A percentile compares a stretch with the other conserved stretches of the same genome.
phyloP scores from a whole-genome alignment of 2,113 vertebrate genomes.

The Apistogramma diplotaenia region DNA sequence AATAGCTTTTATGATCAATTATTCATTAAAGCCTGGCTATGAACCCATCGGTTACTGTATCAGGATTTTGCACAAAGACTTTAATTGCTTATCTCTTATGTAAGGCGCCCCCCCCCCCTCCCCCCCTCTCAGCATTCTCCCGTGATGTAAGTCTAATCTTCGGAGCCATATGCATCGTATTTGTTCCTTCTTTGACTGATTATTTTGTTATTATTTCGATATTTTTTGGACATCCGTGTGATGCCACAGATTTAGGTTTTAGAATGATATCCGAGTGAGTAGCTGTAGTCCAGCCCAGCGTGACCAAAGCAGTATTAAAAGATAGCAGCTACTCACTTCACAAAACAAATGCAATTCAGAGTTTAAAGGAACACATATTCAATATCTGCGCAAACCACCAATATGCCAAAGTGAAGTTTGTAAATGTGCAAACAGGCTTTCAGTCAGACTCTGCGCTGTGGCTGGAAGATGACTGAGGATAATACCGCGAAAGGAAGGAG shows the following conservation, averaged over 20 bases:
- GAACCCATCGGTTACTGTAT: slow-evolving; percentile 36
- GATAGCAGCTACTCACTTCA: background rate
- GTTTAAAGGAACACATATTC: background rate
- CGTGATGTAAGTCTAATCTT: slow-evolving; percentile 32
- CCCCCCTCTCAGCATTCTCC: slow-evolving; percentile 8
- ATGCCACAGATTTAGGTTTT: slow-evolving; percentile 1
- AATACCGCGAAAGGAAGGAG: slow-evolving; percentile 20
- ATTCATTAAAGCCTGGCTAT: slow-evolving; percentile 42
- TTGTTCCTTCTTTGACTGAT: too few species aligned
- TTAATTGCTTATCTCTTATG: slow-evolving; percentile 18
- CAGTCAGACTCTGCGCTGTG: slow-evolving; percentile 7
- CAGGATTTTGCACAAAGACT: slow-evolving; percentile 9
- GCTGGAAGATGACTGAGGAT: slow-evolving; percentile 26
- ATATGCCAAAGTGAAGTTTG: background rate
- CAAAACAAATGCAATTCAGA: background rate
- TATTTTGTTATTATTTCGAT: background rate
- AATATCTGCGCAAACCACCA: slow-evolving; percentile 6
- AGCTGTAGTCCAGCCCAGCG: background rate
- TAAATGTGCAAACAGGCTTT: slow-evolving; percentile 24
- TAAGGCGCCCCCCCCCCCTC: slow-evolving; percentile 1
- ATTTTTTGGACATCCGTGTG: background rate
- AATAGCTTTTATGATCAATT: slow-evolving; percentile 40
- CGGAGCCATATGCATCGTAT: slow-evolving; percentile 5
- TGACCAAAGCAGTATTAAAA: slow-evolving; percentile 21
- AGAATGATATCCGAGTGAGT: background rate